Base-by-base conservation (phyloP, 2,888 invertebrate species). In the Schizaphis graminum region DNA sequence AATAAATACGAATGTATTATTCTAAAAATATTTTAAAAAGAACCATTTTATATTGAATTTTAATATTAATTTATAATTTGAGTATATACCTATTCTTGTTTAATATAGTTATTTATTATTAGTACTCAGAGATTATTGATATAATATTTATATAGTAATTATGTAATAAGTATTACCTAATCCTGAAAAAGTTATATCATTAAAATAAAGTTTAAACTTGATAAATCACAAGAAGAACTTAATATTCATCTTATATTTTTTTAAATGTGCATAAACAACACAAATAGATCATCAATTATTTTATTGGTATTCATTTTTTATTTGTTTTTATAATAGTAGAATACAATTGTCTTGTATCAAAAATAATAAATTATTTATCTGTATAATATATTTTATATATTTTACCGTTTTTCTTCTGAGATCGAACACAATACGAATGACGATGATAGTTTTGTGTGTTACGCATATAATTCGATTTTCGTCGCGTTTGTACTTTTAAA, bases 391-490 rank as follows among this genome's bases (percentile, higher is more conserved):
- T n/a, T n/a, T n/a, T n/a, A 21, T n/a, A 77, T 2, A 35, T 77
- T 26, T 77, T 77, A 77, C 35, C 3, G 16, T 35, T 77, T 77
- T 77, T 77, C 35, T 57, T 28, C 44, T 56, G 84, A n/a, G 53
- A 4, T 5, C 47, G 57, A 91, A 8, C 1, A 3, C 67, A 13
- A 84, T 41, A 8, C 86, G 28, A 86, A 44, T 47, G 44, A 47
- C 44, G 44, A 47, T 13, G 56, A 41, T 16, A 16, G 77, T 77
- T 77, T 57, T 35, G 77, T 57, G 28, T 44, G 21, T 56, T 35
- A 56, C n/a, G 35, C 26, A 47, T 61, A 61, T 24, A 88, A 92
- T 88, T 92, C 56, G 93, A 77, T 93, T 93, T 89, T 89, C 47
- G 57, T 67, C 93, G 61, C 47, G 47, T 93, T 44, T 89, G 77